Evolutionary conservation across 2,797 vertebrate genomes (phyloP).

Genomic region (Sebastes ruberrimus): DNA sequence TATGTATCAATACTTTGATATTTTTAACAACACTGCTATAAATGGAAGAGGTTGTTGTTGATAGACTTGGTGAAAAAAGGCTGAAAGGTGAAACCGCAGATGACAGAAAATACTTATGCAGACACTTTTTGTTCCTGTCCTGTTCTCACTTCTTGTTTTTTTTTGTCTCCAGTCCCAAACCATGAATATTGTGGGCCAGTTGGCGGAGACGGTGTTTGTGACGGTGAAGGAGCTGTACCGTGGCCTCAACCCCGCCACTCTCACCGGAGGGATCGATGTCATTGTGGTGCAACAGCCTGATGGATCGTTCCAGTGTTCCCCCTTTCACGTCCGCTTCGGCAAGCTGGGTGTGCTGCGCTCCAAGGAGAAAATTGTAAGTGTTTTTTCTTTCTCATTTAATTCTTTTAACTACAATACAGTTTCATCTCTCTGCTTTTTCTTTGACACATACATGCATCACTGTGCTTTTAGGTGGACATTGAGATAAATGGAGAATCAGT

Average conservation of each 20-base stretch:
- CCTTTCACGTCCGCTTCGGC: constrained; percentile 95
- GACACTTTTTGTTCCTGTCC: not conserved
- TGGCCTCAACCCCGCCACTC: constrained; percentile 92
- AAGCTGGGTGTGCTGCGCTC: constrained; percentile 95
- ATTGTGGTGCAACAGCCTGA: constrained; percentile 92
- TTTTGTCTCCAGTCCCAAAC: constrained; percentile 78
- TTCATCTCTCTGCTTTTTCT: not conserved
- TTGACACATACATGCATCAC: not conserved
- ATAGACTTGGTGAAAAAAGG: not conserved
- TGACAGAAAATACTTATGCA: not conserved
- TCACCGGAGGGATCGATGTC: constrained; percentile 93
- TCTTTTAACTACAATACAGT: not conserved
- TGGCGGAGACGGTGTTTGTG: constrained; percentile 91
- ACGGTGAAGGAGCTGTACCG: constrained; percentile 92
- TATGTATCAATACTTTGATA: no score
- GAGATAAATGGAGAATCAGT: constrained; percentile 94
- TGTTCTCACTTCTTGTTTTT: constrained; percentile 19
- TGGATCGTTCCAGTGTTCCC: constrained; percentile 92
- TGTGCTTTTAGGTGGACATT: constrained; percentile 90
- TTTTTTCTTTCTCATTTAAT: not conserved
- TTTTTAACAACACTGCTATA: not conserved
- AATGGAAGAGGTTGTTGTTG: not conserved
- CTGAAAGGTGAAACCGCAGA: not conserved
- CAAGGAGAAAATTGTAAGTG: constrained; percentile 93
- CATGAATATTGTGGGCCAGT: constrained; percentile 96